Evolutionary conservation across 1,140 invertebrate species (phyloP), one percentile per base, ranked within the genome.

Genomic region (Brachionus rotundiformis): DNA sequence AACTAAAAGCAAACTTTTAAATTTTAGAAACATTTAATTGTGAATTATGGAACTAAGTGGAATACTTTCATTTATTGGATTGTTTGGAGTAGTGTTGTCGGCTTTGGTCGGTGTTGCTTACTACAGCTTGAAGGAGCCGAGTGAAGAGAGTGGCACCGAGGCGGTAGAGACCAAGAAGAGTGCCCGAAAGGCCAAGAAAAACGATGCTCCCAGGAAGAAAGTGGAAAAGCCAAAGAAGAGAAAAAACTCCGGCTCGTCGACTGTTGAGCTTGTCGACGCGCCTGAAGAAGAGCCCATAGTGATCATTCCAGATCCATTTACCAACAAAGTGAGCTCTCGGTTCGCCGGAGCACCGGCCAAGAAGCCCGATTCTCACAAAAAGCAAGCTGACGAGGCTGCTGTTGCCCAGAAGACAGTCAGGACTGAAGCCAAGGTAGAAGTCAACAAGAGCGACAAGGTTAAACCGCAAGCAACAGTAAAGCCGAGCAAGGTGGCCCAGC

Each of bases 251-350:
- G 76, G 29, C 10, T 68, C 63, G 16, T 68, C 61, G 2, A 77
- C n/a, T 29, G 0, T 11, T 77, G 39, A 54, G 2, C 16, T 31
- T 27, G 19, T 31, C 1, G 11, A 54, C 11, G 76, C 19, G 10
- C 19, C 23, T 23, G 76, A 79, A 59, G 76, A 54, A 63, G 76
- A 79, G 23, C 76, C 76, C 10, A 33, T 79, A 16, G 47, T 36
- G 25, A 59, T 79, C 27, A 63, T 79, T 1, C 76, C 76, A 0
- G 76, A 79, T 25, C 76, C 76, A 27, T 79, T 79, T 39, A 63
- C 76, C 11, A 54, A 59, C 36, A 36, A 63, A 79, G 7, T 54
- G 1, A 79, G 47, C 25, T 73, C 68, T 4, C 16, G 68, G 10
- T 73, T 73, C 36, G 68, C 68, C n/a, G 68, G 68, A 31, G 68